These are phyloP conservation scores for Heterodera filipjevi DNA, from an alignment of 2,888 invertebrate genomes.

Conservation along the genomic window DNA sequence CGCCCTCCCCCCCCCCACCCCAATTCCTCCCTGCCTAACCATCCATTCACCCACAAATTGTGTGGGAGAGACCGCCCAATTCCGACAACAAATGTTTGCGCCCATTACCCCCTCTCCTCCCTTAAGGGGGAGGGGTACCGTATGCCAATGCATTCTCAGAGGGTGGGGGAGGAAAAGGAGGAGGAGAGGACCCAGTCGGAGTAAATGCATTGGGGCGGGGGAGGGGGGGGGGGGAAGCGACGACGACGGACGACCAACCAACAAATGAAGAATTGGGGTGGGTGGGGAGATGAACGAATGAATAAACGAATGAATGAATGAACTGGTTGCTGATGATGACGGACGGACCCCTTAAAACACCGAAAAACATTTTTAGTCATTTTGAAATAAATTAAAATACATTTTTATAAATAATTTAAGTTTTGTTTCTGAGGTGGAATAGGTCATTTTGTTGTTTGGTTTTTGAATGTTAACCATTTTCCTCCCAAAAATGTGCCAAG, in stretches of 20 bases:
- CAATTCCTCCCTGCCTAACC: background rate
- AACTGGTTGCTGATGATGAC: constrained; percentile 11
- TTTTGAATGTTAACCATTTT: too few relatives aligned
- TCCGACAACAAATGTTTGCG: background rate
- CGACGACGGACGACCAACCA: background rate
- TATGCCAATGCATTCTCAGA: constrained; percentile 1
- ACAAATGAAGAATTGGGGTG: background rate
- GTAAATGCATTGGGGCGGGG: background rate
- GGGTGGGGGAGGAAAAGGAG: background rate
- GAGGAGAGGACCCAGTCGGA: background rate
- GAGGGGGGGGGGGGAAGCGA: background rate
- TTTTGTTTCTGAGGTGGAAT: too few relatives aligned
- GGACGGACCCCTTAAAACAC: background rate
- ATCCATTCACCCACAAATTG: background rate
- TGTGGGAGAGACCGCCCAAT: constrained; percentile 8
- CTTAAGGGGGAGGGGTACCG: background rate
- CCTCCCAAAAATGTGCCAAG: too few relatives aligned
- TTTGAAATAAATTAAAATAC: background rate
- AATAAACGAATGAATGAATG: background rate
- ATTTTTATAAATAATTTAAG: background rate
- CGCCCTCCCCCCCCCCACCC: background rate
- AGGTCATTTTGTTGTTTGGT: too few relatives aligned
- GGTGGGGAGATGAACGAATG: background rate
- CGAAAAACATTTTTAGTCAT: constrained; percentile 4
- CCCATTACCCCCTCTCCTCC: constrained; percentile 7